Evolutionary conservation across 2,797 vertebrate genomes (phyloP), one percentile per base, ranked within the genome.

Genomic region (Malacoraja senta): DNA sequence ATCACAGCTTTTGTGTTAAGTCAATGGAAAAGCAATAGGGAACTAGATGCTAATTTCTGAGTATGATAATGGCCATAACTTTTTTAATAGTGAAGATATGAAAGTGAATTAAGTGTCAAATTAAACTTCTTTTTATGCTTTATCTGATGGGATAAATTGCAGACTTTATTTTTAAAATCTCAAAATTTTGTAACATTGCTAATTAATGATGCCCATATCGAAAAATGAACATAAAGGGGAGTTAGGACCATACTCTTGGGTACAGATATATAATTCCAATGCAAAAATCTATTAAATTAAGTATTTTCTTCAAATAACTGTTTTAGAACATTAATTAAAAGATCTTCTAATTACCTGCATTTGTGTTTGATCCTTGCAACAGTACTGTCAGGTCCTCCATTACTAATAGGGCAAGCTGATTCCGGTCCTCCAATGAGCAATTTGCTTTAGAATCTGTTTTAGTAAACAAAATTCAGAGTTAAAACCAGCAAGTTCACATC

Each of bases 341-440:
- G 58, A 53, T 74, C 93, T 77, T 63, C 53, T 78, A 63, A 94
- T 96, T 94, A 98, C 98, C 97, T 96, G 98, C 98, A 94, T 98
- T 99, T 93, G 98, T 99, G 96, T 99, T 98, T 93, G 98, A 99
- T 93, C 98, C 98, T 95, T 99, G 98, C 93, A 99, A 97, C 0
- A 99, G 96, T 93, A 98, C 97, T 0, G 98, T 99, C 94, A 99
- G 96, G 0, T 98, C 98, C 95, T 99, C 99, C 99, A 99, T 99
- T 94, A 99, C 98, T 94, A 99, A 95, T 96, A 98, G 97, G 93
- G 98, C 98, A 95, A 99, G 94, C 94, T 99, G 98, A 94, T 98
- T 99, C 97, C 99, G 98, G 94, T 99, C 99, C 95, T 99, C 99
- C 53, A 97, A 96, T 26, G 97, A 97, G 21, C 95, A 96, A 95